phyloP scores from a whole-genome alignment of 1,140 invertebrate genomes.

The Microplitis mediator region DNA sequence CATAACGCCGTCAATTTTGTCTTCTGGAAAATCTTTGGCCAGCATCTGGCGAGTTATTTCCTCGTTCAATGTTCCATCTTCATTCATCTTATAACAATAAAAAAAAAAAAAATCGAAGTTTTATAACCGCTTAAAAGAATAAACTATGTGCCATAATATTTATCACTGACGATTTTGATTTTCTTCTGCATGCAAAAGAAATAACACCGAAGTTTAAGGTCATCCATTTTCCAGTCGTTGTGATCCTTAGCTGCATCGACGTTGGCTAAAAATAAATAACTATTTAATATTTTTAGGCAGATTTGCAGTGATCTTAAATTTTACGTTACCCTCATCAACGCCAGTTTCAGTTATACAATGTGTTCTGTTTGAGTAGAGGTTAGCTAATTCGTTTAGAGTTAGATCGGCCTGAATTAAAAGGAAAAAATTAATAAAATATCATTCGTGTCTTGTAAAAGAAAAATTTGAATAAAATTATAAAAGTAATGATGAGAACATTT shows the following conservation, averaged over 20 bases:
- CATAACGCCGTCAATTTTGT: too few relatives aligned
- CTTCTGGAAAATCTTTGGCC: not conserved
- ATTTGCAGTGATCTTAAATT: too few relatives aligned
- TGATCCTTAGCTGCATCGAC: not conserved
- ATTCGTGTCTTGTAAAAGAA: too few relatives aligned
- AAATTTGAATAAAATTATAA: too few relatives aligned
- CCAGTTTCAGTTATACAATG: conserved; percentile 18
- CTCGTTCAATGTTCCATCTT: conserved; percentile 5
- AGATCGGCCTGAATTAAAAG: too few relatives aligned
- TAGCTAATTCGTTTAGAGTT: not conserved
- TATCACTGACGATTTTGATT: conserved; percentile 34
- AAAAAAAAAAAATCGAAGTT: too few relatives aligned
- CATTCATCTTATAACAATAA: not conserved
- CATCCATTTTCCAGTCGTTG: not conserved
- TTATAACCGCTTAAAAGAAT: too few relatives aligned
- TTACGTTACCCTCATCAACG: conserved; percentile 13
- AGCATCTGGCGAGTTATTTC: not conserved
- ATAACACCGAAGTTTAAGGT: conserved; percentile 37
- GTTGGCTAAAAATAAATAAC: not conserved
- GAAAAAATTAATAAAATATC: too few relatives aligned
- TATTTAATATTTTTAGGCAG: too few relatives aligned
- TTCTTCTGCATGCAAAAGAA: conserved; percentile 36
- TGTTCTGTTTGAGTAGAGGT: conserved; percentile 1
- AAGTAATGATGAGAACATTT: too few relatives aligned
- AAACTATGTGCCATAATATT: not conserved